Base-by-base conservation (phyloP, 1,140 invertebrate species). In the Drosophila ercepeae region DNA sequence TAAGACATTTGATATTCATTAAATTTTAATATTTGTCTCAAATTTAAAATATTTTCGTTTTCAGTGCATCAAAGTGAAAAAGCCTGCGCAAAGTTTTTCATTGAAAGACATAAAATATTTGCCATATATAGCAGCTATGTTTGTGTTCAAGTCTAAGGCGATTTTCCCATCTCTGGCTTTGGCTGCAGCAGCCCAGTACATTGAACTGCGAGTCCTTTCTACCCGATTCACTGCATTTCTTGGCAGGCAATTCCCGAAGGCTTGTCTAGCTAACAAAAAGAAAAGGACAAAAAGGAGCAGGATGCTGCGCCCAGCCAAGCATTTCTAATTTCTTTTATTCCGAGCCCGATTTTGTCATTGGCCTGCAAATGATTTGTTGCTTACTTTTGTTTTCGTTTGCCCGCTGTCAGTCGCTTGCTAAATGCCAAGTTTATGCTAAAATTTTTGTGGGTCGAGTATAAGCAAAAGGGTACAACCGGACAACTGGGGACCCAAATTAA, bases 281-380 rank as follows among this genome's bases (percentile, higher is more conserved):
- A 42, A 19, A 42, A 42, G 13, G 11, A 19, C 18, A 11, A 3
- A 42, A 36, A 36, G 25, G 39, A 21, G 4, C 2, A 32, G 58
- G 39, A 45, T 36, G 59, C 49, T 59, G 45, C 41, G 75, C 27
- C 29, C 53, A 59, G 49, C 51, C 68, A 59, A 41, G 49, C 55
- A 68, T 65, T 82, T 86, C 81, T 86, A 86, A 86, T 88, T 86
- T 75, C 81, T 88, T 88, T 88, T 88, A 77, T 77, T 88, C 64
- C 64, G 32, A 57, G 52, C 52, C 60, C 75, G 68, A 53, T 59
- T 61, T 76, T 72, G 67, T 44, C 51, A 61, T 49, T 49, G 71
- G 76, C 58, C 76, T 74, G 81, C 63, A 81, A 74, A 65, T 88
- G 84, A 81, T 88, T 86, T 86, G 64, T 51, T 57, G 68, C 68